phyloP scores from a whole-genome alignment of 2,888 invertebrate species.

The Melinaea marsaeus region DNA sequence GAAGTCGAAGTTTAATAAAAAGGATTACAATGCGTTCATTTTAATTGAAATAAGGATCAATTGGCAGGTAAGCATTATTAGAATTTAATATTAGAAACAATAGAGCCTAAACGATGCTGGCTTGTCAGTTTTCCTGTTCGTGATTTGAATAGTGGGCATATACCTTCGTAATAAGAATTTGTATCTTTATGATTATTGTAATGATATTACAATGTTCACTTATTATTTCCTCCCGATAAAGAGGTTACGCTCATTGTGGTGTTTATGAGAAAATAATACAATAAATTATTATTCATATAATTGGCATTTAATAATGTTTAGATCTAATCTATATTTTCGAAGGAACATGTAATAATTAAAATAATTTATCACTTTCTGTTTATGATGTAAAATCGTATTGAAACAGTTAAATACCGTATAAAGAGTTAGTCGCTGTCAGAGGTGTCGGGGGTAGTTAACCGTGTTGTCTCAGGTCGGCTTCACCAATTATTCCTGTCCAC shows the following conservation, averaged over 20 bases:
- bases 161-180: constrained; percentile 61
- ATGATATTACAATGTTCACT: constrained; percentile 48
- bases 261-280: background rate
- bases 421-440: too few relatives aligned
- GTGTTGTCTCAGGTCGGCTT: too few relatives aligned
- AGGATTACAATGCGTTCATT: constrained; percentile 14
- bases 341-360: too few relatives aligned
- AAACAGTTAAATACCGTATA: too few relatives aligned
- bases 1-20: background rate
- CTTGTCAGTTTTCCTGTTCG: constrained; percentile 52
- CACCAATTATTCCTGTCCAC: too few relatives aligned
- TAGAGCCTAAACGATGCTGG: constrained; percentile 59
- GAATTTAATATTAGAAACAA: constrained; percentile 59
- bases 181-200: constrained; percentile 46
- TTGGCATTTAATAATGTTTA: too few relatives aligned
- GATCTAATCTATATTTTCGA: too few relatives aligned
- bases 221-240: constrained; percentile 9
- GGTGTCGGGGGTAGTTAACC: too few relatives aligned
- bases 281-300: too few relatives aligned
- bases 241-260: background rate
- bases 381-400: too few relatives aligned
- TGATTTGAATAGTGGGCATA: constrained; percentile 58
- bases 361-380: too few relatives aligned
- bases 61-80: constrained; percentile 55
- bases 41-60: constrained; percentile 34